These are phyloP conservation scores for Microtus californicus DNA, from an alignment of 2,797 vertebrate genomes.

Conservation along the genomic window DNA sequence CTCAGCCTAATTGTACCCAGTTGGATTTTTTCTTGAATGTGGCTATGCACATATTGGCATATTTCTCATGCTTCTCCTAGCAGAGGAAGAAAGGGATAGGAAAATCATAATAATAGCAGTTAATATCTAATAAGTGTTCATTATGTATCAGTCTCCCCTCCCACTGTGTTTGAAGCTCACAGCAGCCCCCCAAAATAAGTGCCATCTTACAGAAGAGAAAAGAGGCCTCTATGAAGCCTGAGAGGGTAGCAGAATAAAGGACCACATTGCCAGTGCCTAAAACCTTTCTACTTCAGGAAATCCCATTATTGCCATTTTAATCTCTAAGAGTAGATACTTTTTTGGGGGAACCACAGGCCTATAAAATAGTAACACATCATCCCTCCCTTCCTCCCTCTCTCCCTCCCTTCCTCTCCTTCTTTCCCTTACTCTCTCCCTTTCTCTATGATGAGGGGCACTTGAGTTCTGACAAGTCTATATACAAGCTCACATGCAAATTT, in stretches of 20 bases:
- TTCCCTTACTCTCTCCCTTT: too few relatives aligned
- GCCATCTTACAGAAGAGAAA: not conserved
- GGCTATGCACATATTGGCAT: not conserved
- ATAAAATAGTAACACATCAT: not conserved
- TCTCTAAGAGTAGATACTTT: not conserved
- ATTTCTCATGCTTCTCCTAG: not conserved
- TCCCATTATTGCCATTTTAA: not conserved
- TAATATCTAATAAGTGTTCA: not conserved
- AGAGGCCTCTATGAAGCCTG: not conserved
- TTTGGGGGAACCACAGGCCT: not conserved
- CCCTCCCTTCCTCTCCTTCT: too few relatives aligned
- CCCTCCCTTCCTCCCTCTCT: too few relatives aligned
- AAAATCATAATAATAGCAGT: not conserved
- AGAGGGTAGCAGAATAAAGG: not conserved
- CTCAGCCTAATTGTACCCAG: not conserved
- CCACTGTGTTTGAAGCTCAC: not conserved
- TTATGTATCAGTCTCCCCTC: not conserved
- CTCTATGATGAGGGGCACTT: not conserved
- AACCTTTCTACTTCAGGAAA: slow-evolving; percentile 3
- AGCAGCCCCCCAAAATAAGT: not conserved
- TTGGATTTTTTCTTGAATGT: slow-evolving; percentile 44
- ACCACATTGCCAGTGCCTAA: not conserved
- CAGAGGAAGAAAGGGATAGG: not conserved
- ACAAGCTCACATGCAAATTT: not conserved
- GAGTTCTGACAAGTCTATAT: not conserved